Base-by-base conservation (phyloP, 1,140 invertebrate genomes). In the Antheraea pernyi region DNA sequence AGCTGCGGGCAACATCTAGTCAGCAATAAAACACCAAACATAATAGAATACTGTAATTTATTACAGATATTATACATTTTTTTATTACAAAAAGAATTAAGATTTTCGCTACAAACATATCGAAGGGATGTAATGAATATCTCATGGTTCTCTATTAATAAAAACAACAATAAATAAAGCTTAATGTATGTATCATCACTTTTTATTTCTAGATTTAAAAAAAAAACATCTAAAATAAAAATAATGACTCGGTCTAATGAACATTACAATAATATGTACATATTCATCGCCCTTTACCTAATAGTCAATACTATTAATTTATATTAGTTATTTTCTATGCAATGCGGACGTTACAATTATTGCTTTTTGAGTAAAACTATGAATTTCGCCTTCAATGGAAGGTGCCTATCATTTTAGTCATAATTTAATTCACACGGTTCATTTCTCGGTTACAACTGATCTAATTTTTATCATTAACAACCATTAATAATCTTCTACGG, bases 31-130 rank as follows among this genome's bases (percentile, higher is more conserved):
- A 80, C 68, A 77, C 22, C 70, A 70, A 62, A n/a, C 46, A 60
- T 42, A 82, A 83, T 81, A 88, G 77, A 91, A 91, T 91, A 91
- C 88, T 91, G 89, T 83, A 91, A 91, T 90, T 90, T 91, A 90
- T 89, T 91, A 87, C 86, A 86, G 80, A 85, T 85, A 85, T 91
- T 19, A 90, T 65, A 73, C 72, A 76, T 78, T 73, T 75, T n/a
- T 79, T 76, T 78, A 58, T 18, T 58, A 13, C 72, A 74, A 76
- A 80, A 79, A 78, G 70, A 74, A 77, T 75, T 84, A 64, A 63
- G 78, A 73, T 77, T 78, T 72, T 70, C 67, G 60, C 62, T 72
- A 79, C 70, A 68, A 70, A 76, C 71, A 69, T 72, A 61, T 30
- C 58, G 22, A 19, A 19, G 22, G 69, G 72, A 77, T 79, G 73